phyloP scores from a whole-genome alignment of 2,888 invertebrate genomes.

The Phortica magna region DNA sequence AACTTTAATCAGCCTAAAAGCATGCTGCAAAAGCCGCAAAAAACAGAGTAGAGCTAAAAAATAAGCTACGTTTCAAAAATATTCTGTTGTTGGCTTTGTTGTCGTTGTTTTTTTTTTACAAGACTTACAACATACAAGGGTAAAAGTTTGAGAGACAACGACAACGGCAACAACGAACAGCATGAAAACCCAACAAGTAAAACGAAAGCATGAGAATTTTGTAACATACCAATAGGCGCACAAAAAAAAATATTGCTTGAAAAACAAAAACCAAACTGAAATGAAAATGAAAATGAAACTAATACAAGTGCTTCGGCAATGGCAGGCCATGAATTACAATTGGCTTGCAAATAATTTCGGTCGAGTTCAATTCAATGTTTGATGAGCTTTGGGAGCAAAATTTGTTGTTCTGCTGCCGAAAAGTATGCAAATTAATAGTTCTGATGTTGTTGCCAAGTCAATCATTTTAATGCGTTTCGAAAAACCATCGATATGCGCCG shows the following conservation, averaged over 20 bases:
- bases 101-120: too few species aligned
- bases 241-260: not conserved
- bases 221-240: not conserved
- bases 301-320: not conserved
- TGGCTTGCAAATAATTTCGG: not conserved
- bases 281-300: not conserved
- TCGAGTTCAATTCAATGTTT: not conserved
- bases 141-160: too few species aligned
- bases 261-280: not conserved
- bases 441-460: not conserved
- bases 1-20: constrained; percentile 22
- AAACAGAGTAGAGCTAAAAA: not conserved
- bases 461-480: not conserved
- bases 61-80: not conserved
- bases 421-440: constrained; percentile 10
- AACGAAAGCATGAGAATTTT: not conserved
- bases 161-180: too few species aligned
- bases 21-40: constrained; percentile 4
- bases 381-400: not conserved
- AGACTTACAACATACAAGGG: too few species aligned
- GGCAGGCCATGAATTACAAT: not conserved
- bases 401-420: not conserved
- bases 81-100: too few species aligned
- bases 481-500: too few species aligned
- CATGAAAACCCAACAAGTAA: not conserved